Evolutionary conservation across 2,113 vertebrate species (phyloP).

Genomic region (Crocuta crocuta): DNA sequence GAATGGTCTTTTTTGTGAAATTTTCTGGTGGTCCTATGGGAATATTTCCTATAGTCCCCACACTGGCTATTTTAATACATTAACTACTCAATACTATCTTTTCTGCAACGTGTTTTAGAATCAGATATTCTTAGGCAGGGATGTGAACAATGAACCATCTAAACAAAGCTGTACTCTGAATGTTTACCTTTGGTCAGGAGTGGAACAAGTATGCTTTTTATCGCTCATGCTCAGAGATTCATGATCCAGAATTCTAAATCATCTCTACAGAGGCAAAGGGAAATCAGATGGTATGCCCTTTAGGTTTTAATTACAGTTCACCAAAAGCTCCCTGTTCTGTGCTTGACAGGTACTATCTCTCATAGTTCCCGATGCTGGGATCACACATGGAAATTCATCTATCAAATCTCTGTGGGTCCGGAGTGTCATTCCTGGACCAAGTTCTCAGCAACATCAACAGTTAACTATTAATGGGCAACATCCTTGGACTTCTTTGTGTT

Average conservation of each 20-base stretch:
- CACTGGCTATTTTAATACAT: neutral
- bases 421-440: constrained; percentile 52
- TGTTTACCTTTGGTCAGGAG: neutral
- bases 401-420: constrained; percentile 44
- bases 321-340: constrained; percentile 19
- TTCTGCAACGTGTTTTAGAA: constrained; percentile 17
- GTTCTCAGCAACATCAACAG: constrained; percentile 60
- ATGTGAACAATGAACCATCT: neutral
- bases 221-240: neutral
- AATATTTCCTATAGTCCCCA: neutral
- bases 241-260: neutral
- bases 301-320: constrained; percentile 46
- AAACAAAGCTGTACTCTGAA: neutral
- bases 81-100: neutral
- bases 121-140: constrained; percentile 26
- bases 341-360: constrained; percentile 64
- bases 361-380: constrained; percentile 45
- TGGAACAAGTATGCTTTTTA: rapidly evolving
- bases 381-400: constrained; percentile 65
- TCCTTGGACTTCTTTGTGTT: constrained; percentile 81
- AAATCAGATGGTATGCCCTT: constrained; percentile 17
- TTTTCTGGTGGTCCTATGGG: neutral
- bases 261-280: constrained; percentile 35
- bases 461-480: constrained; percentile 80
- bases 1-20: neutral